A percentile compares a stretch with the other conserved stretches of the same genome.
These are phyloP conservation scores for Spisula subtruncata DNA, from an alignment of 2,888 invertebrate species.

Conservation along the genomic window DNA sequence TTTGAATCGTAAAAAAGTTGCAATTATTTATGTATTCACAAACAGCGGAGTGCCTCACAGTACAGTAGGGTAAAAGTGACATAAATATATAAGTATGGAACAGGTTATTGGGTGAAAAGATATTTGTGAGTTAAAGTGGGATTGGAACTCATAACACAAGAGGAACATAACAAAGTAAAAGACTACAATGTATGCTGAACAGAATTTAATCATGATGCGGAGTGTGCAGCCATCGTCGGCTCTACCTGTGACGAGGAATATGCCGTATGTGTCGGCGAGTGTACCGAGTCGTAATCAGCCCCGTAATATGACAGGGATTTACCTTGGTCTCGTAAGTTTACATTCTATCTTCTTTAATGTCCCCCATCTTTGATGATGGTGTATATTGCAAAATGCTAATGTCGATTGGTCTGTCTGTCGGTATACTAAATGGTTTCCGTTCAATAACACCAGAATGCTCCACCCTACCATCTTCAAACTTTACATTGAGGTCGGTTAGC, in stretches of 20 bases:
- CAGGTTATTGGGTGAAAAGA: neutral
- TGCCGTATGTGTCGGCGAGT: conserved; percentile 78
- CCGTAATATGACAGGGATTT: conserved; percentile 82
- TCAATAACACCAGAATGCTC: too few species aligned
- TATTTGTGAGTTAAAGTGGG: neutral
- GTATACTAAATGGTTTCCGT: too few species aligned
- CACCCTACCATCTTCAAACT: too few species aligned
- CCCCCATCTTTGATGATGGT: too few species aligned
- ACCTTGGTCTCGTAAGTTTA: conserved; percentile 79
- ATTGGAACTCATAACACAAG: neutral
- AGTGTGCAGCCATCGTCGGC: conserved; percentile 65
- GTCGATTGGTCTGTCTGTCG: too few species aligned
- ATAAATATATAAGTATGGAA: neutral
- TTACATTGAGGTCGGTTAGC: too few species aligned
- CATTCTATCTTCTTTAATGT: too few species aligned
- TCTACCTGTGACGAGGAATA: conserved; percentile 78
- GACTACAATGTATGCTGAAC: conserved; percentile 34
- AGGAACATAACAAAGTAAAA: neutral
- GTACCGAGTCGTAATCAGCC: conserved; percentile 76
- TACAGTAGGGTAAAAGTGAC: neutral
- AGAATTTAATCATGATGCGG: conserved; percentile 54
- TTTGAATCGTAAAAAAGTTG: neutral
- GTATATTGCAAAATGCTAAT: too few species aligned
- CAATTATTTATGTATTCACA: neutral
- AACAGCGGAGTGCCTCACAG: neutral